Evolutionary conservation across 2,888 invertebrate species (phyloP).

Genomic region (Tenthredo distinguenda): DNA sequence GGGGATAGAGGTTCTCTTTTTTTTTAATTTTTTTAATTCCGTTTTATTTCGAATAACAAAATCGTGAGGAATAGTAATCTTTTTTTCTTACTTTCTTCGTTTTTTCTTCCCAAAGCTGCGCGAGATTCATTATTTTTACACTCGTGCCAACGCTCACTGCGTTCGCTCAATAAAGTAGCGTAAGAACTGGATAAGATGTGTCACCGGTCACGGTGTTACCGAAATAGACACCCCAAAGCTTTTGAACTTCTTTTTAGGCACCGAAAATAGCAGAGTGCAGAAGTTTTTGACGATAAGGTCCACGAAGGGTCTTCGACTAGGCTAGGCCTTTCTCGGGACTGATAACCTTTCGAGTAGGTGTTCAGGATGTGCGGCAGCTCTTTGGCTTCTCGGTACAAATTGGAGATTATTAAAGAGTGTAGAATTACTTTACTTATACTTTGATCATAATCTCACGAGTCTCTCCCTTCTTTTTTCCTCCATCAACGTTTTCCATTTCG

Average conservation of each 20-base stretch:
- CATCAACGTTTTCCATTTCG: not conserved
- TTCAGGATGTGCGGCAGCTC: not conserved
- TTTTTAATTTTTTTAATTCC: not conserved
- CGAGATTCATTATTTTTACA: constrained; percentile 19
- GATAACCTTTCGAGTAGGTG: not conserved
- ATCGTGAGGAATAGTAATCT: no score
- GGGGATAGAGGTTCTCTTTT: not conserved
- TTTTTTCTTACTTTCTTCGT: not conserved
- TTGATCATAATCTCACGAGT: not conserved
- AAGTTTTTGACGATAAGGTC: constrained; percentile 40
- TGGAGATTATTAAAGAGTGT: not conserved
- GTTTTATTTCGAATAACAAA: not conserved
- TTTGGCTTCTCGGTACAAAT: not conserved
- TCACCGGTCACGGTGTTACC: constrained; percentile 1
- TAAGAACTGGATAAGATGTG: constrained; percentile 32
- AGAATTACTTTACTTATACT: not conserved
- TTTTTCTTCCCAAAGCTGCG: not conserved
- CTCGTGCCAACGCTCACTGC: not conserved
- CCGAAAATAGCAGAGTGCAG: constrained; percentile 43
- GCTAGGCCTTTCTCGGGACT: not conserved
- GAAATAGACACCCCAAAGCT: constrained; percentile 33
- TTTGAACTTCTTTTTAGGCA: not conserved
- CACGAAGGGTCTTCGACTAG: not conserved
- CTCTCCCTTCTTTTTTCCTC: not conserved
- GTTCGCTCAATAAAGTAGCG: constrained; percentile 29